Evolutionary conservation across 2,797 vertebrate genomes (phyloP), one percentile per base, ranked within the genome.

Genomic region (Pseudochirops cupreus): DNA sequence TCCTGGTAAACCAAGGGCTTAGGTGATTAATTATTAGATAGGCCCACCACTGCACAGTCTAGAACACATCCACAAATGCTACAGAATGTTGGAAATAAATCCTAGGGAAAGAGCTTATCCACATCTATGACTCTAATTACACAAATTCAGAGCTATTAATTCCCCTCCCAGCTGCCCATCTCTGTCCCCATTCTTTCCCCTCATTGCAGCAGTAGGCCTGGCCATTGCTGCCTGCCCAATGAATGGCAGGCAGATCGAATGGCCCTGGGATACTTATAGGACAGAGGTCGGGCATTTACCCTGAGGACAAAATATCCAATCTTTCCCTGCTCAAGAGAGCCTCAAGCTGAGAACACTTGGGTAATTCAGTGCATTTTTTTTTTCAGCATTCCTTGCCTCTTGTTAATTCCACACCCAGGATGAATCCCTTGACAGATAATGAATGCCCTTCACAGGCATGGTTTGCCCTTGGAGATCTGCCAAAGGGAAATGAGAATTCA

Each of bases 101-200:
- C 91, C 90, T 29, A 89, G 10, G 21, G 39, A 82, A 74, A 0
- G 7, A 87, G 89, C 59, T 97, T 97, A 97, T 95, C 97, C 95
- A 93, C 96, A 97, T 97, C 96, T 97, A 97, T 18, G 24, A 56
- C 5, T 6, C 55, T 95, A 95, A 97, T 96, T 94, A 95, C 82
- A 56, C 93, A n/a, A 59, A 52, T 92, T 31, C 82, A 92, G 57
- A 92, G 21, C 95, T 96, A 96, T 96, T 96, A 96, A 94, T 94
- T 89, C 74, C 90, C 59, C 59, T 91, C 67, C 59, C 3, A 0
- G 18, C 90, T 91, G 94, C 53, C 1, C 91, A 54, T 57, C 59
- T 92, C 39, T 46, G 11, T 50, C 74, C 74, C 39, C 39, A 50
- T 87, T 87, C n/a, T 87, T 94, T 93, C 82, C 91, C 57, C 92